Percentiles rank a stretch among this genome's conserved stretches.
These are phyloP conservation scores for Leucania comma DNA, from an alignment of 2,888 invertebrate genomes.

Conservation along the genomic window DNA sequence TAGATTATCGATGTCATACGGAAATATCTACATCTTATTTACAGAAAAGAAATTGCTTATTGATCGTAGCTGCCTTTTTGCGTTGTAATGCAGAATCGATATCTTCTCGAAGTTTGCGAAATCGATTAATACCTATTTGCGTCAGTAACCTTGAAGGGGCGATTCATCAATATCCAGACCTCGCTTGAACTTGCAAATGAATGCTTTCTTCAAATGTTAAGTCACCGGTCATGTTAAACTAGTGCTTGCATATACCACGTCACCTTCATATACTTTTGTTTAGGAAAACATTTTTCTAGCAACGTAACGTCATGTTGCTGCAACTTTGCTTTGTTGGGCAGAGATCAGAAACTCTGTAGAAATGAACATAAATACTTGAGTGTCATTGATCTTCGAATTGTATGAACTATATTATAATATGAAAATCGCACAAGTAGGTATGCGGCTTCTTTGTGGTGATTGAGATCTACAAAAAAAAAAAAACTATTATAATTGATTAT, in stretches of 20 bases:
- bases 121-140: conserved; percentile 5
- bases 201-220: background rate
- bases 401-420: background rate
- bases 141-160: background rate
- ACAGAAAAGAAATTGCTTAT: background rate
- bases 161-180: background rate
- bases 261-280: background rate
- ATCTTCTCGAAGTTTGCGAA: background rate
- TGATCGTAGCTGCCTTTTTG: background rate
- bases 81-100: conserved; percentile 7
- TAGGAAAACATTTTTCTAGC: background rate
- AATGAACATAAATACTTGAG: background rate
- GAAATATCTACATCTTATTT: background rate
- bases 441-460: conserved; percentile 17
- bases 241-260: background rate
- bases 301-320: background rate
- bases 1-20: background rate
- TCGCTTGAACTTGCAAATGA: background rate
- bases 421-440: conserved; percentile 33
- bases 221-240: background rate
- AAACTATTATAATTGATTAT: conserved; percentile 11
- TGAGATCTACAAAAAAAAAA: conserved; percentile 42
- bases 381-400: conserved; percentile 23
- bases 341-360: background rate
- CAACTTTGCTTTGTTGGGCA: no score